A percentile compares a stretch with the other conserved stretches of the same genome.
Evolutionary conservation across 2,113 vertebrate species (phyloP).

Genomic region (Oryzias melastigma): DNA sequence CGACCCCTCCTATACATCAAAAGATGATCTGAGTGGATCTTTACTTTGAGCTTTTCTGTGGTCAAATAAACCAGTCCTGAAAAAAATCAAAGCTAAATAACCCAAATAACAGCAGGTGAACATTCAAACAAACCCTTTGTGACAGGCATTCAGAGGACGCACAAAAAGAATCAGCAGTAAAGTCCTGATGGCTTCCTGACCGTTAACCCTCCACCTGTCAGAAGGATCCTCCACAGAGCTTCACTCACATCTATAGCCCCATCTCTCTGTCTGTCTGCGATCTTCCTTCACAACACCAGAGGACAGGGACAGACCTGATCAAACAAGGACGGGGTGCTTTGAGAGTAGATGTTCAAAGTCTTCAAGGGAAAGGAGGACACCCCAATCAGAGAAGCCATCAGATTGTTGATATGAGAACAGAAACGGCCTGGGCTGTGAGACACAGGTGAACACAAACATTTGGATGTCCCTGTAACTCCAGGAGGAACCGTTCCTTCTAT

Average conservation of each 20-base stretch:
- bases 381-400: conserved; percentile 3
- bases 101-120: no score
- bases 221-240: conserved; percentile 32
- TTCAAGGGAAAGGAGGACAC: neutral
- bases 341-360: conserved; percentile 35
- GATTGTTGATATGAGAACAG: neutral
- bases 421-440: neutral
- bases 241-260: conserved; percentile 11
- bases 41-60: no score
- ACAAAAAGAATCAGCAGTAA: conserved; percentile 5
- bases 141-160: conserved; percentile 10
- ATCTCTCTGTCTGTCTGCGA: conserved; percentile 20
- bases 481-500: no score
- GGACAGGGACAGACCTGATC: conserved; percentile 22
- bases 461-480: neutral
- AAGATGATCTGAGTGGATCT: no score
- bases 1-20: no score
- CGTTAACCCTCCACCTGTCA: conserved; percentile 16
- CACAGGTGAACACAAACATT: neutral
- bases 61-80: no score
- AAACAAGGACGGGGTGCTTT: conserved; percentile 45
- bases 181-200: conserved; percentile 11
- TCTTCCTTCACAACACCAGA: conserved; percentile 39
- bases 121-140: no score
- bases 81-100: no score